Base-by-base conservation (phyloP, 2,797 vertebrate genomes). In the Gallinago nigripennis region DNA sequence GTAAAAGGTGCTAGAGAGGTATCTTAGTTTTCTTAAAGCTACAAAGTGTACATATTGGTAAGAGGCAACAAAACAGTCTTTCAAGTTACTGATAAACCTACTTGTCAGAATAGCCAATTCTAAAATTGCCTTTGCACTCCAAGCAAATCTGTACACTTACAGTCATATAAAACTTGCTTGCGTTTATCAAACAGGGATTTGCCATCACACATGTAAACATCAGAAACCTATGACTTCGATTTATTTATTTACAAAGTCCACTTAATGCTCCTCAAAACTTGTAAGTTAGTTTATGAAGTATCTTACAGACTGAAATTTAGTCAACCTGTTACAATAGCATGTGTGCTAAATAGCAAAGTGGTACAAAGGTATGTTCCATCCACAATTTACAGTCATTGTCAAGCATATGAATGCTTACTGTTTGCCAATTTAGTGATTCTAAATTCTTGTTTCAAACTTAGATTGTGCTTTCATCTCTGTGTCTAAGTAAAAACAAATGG, bases 401-500 rank as follows among this genome's bases (percentile, higher is more conserved):
- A 90, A 63, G n/a, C 87, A 56, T 53, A 64, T 15, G 30, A 56
- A 80, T 79, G 63, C 51, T 83, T 94, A 57, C 14, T 76, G 54
- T 20, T 86, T 92, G 41, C 25, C 48, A 68, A 53, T 69, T 84
- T 41, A 90, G 72, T 93, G 57, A 48, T 84, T 78, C 56, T 75
- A 41, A 89, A 82, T 66, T 80, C 35, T 88, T 61, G 41, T 61
- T 90, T 63, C 91, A 75, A 78, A 88, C 51, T 33, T 86, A 45
- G 56, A 77, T 87, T 77, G 82, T 90, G 65, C 68, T 80, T 92
- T 63, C 28, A 57, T 72, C 53, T 90, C 48, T 68, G 53, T 46
- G 82, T 72, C 14, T 64, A 93, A 78, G 33, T 87, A 81, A 90
- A 92, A 93, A 90, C 25, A 93, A 92, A 78, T 56, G 72, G 45